Evolutionary conservation across 92 coral and sea anemone species (phyloP).

Genomic region (Paragorgia papillata): DNA sequence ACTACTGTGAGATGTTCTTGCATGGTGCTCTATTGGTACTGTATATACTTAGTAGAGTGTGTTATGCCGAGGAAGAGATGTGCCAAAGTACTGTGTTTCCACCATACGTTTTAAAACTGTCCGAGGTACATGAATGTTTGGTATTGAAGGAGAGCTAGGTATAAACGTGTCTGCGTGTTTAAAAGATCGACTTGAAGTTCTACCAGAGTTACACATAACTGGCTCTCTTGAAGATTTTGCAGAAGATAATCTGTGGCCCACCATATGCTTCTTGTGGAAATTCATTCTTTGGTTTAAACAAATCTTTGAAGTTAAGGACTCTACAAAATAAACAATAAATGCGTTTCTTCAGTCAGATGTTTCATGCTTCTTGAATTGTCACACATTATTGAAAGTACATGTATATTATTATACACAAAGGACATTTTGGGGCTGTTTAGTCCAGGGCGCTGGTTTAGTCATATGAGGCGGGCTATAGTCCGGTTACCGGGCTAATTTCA

Average conservation of each 20-base stretch:
- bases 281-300: conserved; percentile 8
- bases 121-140: conserved; percentile 78
- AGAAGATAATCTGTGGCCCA: conserved; percentile 57
- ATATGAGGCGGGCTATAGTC: too few relatives aligned
- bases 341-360: background rate
- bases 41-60: conserved; percentile 71
- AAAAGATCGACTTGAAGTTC: conserved; percentile 11
- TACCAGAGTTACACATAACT: conserved; percentile 8
- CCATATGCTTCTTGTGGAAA: conserved; percentile 81
- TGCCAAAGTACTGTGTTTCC: conserved; percentile 83
- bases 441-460: too few relatives aligned
- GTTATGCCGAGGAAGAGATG: conserved; percentile 82
- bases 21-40: too few relatives aligned
- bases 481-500: too few relatives aligned
- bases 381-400: too few relatives aligned
- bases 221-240: conserved; percentile 8
- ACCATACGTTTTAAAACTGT: conserved; percentile 83
- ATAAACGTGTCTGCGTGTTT: conserved; percentile 39
- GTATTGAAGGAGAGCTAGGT: conserved; percentile 78
- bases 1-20: too few relatives aligned
- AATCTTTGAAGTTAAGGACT: conserved; percentile 1
- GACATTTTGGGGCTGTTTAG: too few relatives aligned
- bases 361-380: too few relatives aligned
- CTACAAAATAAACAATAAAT: background rate
- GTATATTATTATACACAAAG: too few relatives aligned